Conservation (phyloP, 2,797 vertebrate genomes). For the Percopsis omiscomaycus region DNA sequence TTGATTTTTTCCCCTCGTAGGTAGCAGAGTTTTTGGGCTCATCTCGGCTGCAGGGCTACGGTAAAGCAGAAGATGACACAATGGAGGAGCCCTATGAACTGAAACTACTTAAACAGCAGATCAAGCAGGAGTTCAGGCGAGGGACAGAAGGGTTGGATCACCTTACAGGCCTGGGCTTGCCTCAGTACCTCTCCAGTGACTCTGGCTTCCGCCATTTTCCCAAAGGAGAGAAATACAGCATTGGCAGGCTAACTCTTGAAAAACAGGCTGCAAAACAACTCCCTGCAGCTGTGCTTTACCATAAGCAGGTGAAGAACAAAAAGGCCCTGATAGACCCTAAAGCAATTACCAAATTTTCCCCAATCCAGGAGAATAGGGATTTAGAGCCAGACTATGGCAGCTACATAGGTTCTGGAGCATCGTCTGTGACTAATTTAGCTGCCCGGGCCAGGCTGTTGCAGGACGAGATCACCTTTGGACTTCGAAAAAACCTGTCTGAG, state of each 20-base stretch:
- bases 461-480: conserved; percentile 96
- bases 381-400: conserved; percentile 91
- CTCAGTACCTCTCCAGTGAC: conserved; percentile 93
- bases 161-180: conserved; percentile 85
- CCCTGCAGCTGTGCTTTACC: conserved; percentile 92
- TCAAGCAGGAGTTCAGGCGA: conserved; percentile 97
- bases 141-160: conserved; percentile 93
- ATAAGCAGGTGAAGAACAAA: conserved; percentile 97
- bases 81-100: conserved; percentile 99
- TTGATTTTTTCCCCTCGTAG: conserved; percentile 34
- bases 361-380: conserved; percentile 95
- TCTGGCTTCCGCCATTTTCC: conserved; percentile 92
- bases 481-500: conserved; percentile 95
- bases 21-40: conserved; percentile 92
- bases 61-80: conserved; percentile 93
- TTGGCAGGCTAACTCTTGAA: conserved; percentile 95
- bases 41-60: conserved; percentile 88
- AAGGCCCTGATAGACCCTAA: conserved; percentile 93
- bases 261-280: conserved; percentile 99
- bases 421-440: conserved; percentile 89
- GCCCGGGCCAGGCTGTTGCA: conserved; percentile 93
- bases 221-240: conserved; percentile 98
- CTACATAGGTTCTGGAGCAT: conserved; percentile 88
- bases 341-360: conserved; percentile 91
- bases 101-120: conserved; percentile 97